Base-by-base conservation (phyloP, 2,113 vertebrate genomes). In the Larimichthys crocea region DNA sequence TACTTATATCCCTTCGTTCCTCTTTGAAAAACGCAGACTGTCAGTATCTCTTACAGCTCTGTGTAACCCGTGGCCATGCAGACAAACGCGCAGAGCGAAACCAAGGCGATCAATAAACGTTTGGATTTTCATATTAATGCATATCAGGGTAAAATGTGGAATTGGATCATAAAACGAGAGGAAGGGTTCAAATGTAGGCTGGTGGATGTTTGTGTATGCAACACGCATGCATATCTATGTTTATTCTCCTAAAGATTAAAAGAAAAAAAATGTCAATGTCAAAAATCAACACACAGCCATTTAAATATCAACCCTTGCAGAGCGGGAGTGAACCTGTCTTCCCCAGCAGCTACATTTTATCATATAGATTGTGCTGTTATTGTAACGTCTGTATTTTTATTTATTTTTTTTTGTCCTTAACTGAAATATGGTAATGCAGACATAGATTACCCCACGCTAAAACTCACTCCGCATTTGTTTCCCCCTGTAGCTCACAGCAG, bases 1-100 rank as follows among this genome's bases (percentile, higher is more conserved):
- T 94, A 82, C 71, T 29, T 48, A 77, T 68, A 89, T 86, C 65
- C 57, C 83, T 79, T 44, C 22, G 50, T 77, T 87, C 69, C 76
- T 71, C 76, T 89, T 92, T 77, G 84, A 91, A 91, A 90, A 75
- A 81, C 0, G 42, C 50, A 77, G 79, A 75, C 82, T 48, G 69
- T 52, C 55, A 44, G 77, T 63, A 64, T 79, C 78, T 87, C 57
- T 64, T 57, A 63, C 60, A 74, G 75, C 70, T 82, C 59, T 19
- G 66, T 42, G 66, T 69, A 50, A 53, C 60, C 76, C 35, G 2
- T 8, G 61, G 68, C 52, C 76, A 55, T 64, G 53, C 40, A 88
- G 76, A 73, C 56, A 86, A 86, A 88, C 71, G 48, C 67, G 31
- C 29, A 62, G 24, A 22, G n/a, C 65, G 69, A 87, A 74, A 50